Conservation (phyloP, 2,888 invertebrate species). For the Idaea dimidiata region DNA sequence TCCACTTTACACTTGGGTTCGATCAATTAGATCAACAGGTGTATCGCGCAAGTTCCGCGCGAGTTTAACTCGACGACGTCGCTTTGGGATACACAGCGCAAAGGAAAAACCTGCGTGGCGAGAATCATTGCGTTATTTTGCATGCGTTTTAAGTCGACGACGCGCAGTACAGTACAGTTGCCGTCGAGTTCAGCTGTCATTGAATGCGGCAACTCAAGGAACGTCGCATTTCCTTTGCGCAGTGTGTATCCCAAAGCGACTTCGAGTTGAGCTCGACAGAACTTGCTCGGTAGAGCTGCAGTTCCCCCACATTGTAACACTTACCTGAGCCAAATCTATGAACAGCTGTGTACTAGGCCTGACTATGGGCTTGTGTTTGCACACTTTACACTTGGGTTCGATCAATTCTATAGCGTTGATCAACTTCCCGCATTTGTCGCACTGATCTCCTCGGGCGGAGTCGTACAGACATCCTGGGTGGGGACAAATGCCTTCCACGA, state of each 20-base stretch:
- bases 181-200: too few species aligned
- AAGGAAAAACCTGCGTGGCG: too few species aligned
- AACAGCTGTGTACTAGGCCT: slow-evolving; percentile 95
- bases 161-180: too few species aligned
- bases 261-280: neutral
- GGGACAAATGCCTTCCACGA: slow-evolving; percentile 98
- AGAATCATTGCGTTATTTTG: too few species aligned
- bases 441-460: slow-evolving; percentile 98
- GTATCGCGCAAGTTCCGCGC: too few species aligned
- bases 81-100: too few species aligned
- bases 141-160: too few species aligned
- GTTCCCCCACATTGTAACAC: slow-evolving; percentile 7
- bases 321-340: slow-evolving; percentile 93
- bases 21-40: slow-evolving; percentile 88
- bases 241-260: too few species aligned
- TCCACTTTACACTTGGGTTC: slow-evolving; percentile 92
- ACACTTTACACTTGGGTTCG: slow-evolving; percentile 92
- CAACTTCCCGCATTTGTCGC: slow-evolving; percentile 97
- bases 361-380: slow-evolving; percentile 85
- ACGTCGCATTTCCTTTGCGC: too few species aligned
- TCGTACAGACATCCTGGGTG: slow-evolving; percentile 92
- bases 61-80: too few species aligned
- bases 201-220: too few species aligned
- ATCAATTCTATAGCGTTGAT: slow-evolving; percentile 95
- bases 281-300: neutral